These are phyloP conservation scores for Chelon auratus DNA, from an alignment of 2,797 vertebrate species.

Conservation along the genomic window DNA sequence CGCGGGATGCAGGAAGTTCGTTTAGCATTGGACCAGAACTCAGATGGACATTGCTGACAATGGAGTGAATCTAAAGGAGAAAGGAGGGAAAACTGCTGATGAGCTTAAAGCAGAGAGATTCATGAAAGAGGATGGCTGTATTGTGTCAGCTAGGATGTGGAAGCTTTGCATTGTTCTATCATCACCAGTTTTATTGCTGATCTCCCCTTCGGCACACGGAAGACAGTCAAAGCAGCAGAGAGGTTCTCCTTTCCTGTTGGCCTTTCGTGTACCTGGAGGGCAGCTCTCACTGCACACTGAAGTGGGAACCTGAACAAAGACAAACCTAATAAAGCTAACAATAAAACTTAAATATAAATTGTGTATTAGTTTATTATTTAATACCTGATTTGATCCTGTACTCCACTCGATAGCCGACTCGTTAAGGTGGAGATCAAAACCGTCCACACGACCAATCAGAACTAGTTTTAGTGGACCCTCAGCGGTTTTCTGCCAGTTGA, in stretches of 20 bases:
- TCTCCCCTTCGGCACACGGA: conserved; percentile 79
- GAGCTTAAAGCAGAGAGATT: too few relatives aligned
- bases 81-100: background rate
- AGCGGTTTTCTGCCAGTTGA: conserved; percentile 81
- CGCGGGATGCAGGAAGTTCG: conserved; percentile 75
- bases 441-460: conserved; percentile 77
- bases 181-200: conserved; percentile 82
- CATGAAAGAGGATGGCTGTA: background rate
- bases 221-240: conserved; percentile 86
- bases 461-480: conserved; percentile 64
- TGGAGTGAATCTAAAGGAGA: conserved; percentile 67
- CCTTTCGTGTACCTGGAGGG: conserved; percentile 76
- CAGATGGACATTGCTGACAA: conserved; percentile 77
- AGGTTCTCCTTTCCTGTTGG: conserved; percentile 73
- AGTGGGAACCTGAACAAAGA: conserved; percentile 65
- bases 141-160: background rate
- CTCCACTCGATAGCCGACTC: conserved; percentile 81
- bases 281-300: conserved; percentile 84
- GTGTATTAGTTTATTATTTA: background rate
- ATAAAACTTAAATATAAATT: background rate
- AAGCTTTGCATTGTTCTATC: too few relatives aligned
- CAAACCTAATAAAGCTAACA: background rate
- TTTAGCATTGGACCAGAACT: conserved; percentile 80
- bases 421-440: conserved; percentile 73
- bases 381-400: conserved; percentile 68